These are phyloP conservation scores for Lampris megalopsis DNA, from an alignment of 2,113 vertebrate species.

Conservation along the genomic window DNA sequence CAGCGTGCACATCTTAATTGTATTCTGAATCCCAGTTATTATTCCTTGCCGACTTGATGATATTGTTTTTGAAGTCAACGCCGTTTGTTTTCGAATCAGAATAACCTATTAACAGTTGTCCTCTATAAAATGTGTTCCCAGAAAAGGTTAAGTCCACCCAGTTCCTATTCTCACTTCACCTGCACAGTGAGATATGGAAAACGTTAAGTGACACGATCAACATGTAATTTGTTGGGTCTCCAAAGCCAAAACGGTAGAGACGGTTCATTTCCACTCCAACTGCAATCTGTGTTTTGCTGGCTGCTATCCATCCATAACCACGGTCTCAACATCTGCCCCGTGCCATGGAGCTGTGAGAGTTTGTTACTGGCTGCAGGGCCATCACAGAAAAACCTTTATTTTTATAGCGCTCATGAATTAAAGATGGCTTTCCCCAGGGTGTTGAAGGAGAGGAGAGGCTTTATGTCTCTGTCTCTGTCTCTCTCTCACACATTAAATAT, in stretches of 20 bases:
- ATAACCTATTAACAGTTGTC: too few relatives aligned
- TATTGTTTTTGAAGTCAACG: too few relatives aligned
- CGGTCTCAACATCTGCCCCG: conserved; percentile 63
- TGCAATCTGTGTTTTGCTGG: conserved; percentile 32
- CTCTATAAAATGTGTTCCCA: too few relatives aligned
- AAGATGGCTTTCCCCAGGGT: conserved; percentile 78
- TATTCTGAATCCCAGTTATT: too few relatives aligned
- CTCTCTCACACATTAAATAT: conserved; percentile 72
- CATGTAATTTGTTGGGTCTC: conserved; percentile 31
- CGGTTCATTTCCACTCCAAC: conserved; percentile 51
- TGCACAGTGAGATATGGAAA: too few relatives aligned
- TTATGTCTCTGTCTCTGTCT: conserved; percentile 70
- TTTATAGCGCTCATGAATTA: conserved; percentile 82
- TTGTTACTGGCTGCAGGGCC: conserved; percentile 75
- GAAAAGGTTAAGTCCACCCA: too few relatives aligned
- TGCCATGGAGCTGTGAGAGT: conserved; percentile 63
- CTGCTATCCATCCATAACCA: conserved; percentile 55
- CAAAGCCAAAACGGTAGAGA: conserved; percentile 33
- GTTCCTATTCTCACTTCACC: too few relatives aligned
- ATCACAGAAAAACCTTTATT: conserved; percentile 78
- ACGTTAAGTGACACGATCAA: conserved; percentile 27
- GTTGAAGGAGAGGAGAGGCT: conserved; percentile 60
- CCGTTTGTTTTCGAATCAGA: too few relatives aligned
- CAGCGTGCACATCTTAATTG: too few relatives aligned
- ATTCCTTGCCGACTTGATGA: too few relatives aligned